Conservation (phyloP, 2,113 vertebrate species). For the Acanthisitta chloris region DNA sequence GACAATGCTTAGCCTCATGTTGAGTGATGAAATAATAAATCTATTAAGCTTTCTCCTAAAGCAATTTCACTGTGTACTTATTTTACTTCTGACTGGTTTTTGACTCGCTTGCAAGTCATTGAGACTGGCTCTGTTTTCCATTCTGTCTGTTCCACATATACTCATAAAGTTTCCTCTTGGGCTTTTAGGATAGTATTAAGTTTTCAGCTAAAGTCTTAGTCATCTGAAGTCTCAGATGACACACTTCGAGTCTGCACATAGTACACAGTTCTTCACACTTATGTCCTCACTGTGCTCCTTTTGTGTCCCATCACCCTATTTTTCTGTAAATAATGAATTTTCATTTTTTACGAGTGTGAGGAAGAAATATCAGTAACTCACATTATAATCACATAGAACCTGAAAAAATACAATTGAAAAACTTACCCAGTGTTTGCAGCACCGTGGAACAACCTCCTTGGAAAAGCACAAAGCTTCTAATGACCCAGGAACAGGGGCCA, state of each 20-base stretch:
- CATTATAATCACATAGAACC: background rate
- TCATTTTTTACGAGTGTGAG: background rate
- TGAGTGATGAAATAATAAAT: background rate
- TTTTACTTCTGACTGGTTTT: background rate
- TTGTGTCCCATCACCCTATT: background rate
- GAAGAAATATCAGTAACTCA: background rate
- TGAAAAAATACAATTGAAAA: background rate
- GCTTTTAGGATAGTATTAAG: background rate
- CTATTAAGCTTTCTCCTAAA: background rate
- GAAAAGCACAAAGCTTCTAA: background rate
- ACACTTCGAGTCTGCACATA: rapidly evolving
- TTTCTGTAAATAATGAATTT: background rate
- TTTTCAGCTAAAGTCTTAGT: background rate
- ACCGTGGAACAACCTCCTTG: background rate
- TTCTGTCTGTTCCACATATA: background rate
- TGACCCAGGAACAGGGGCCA: background rate
- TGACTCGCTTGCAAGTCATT: background rate
- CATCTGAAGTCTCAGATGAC: background rate
- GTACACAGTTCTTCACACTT: background rate
- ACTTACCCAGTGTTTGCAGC: background rate
- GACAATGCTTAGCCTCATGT: background rate
- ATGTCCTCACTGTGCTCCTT: background rate
- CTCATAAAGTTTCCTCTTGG: background rate
- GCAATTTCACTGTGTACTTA: background rate
- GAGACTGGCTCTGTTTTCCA: background rate